These are phyloP conservation scores for Orchestia grillus DNA, from an alignment of 1,140 invertebrate species.

Conservation along the genomic window DNA sequence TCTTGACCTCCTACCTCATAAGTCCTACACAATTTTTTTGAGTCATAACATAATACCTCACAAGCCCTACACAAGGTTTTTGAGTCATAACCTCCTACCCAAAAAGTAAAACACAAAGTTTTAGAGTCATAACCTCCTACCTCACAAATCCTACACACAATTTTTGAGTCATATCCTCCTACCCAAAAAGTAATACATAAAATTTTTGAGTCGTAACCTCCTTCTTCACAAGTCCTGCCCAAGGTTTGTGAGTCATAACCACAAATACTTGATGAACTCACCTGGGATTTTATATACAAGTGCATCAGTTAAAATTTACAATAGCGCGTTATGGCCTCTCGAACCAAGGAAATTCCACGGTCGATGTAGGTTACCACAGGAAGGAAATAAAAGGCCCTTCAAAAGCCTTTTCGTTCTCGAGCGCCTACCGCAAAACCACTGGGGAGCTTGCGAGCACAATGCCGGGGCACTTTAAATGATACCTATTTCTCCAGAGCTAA, in stretches of 20 bases:
- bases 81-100: too few species aligned
- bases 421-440: background rate
- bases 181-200: too few species aligned
- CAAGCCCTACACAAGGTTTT: too few species aligned
- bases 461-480: background rate
- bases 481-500: background rate
- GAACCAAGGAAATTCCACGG: background rate
- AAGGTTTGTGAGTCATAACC: background rate
- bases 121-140: too few species aligned
- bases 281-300: background rate
- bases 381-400: constrained; percentile 28
- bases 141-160: too few species aligned
- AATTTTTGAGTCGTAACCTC: too few species aligned
- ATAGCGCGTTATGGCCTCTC: background rate
- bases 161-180: too few species aligned
- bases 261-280: background rate
- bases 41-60: too few species aligned
- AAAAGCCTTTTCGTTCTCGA: background rate
- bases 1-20: too few species aligned
- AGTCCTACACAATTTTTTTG: too few species aligned
- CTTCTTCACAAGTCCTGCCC: too few species aligned
- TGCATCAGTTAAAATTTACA: background rate
- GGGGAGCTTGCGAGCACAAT: background rate
- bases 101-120: too few species aligned
- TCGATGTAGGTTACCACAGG: background rate